Evolutionary conservation across 2,113 vertebrate genomes (phyloP), one percentile per base, ranked within the genome.

Genomic region (Vimba vimba): DNA sequence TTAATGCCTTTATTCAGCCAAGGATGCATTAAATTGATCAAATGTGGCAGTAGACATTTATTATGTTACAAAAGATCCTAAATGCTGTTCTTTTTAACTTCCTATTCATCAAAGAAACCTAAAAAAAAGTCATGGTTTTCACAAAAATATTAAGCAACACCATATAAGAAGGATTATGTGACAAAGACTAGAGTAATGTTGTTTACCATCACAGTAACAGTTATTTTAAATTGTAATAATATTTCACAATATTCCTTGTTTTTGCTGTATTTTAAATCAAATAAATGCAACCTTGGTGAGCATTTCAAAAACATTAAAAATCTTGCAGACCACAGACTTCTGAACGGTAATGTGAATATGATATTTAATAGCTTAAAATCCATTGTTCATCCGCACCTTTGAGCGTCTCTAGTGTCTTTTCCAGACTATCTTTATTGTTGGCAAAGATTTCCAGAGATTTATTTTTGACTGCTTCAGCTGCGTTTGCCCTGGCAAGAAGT

Each of bases 341-440:
- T 45, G 4, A 73, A 13, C 23, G 21, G 39, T 45, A 45, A 23
- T 73, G 39, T 39, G 39, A 45, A 2, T 4, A 68, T 68, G 8
- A 69, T 21, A 71, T 23, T 43, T 23, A 71, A 71, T 12, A 71
- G 33, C 11, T 39, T 23, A 21, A 43, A 43, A 4, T 36, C 33
- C 4, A 21, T 19, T 10, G 33, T 62, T 17, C 25, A 27, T 77
- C 15, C 27, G 78, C 89, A 99, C 98, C 98, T 94, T 84, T 93
- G 52, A 99, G 95, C 30, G 92, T 95, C 69, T 92, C 92, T n/a
- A 98, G 91, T 74, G 96, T 94, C 55, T 92, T 91, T 4, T 97
- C 95, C 86, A 99, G 93, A 80, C 96, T 94, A 0, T 95, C 91
- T 76, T 95, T 94, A 80, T 96, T 97, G 88, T 87, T 80, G 4